Base-by-base conservation (phyloP, 1,140 invertebrate genomes). In the Dufourea novaeangliae region DNA sequence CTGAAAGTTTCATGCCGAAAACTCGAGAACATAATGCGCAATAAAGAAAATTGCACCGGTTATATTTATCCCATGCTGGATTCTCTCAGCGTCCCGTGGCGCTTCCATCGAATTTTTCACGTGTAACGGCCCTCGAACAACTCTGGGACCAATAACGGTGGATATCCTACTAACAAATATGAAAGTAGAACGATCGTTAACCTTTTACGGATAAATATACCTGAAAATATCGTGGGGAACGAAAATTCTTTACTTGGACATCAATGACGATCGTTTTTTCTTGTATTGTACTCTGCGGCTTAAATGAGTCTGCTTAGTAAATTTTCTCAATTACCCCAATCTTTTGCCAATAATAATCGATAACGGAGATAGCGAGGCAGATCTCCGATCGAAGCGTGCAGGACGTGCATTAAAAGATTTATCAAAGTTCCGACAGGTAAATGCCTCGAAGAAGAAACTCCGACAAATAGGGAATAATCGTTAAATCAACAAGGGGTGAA, bases 11-110 rank as follows among this genome's bases (percentile, higher is more conserved):
- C 69, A 77, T 67, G 52, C 59, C 27, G 25, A 59, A 64, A 63
- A 68, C 63, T 75, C 34, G 56, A 68, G 77, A 80, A 63, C 39
- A 77, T 80, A 77, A 80, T 77, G 63, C 32, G 57, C 57, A 12
- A 52, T 32, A 27, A 67, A 67, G 71, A 74, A 66, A 74, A 79
- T 79, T 79, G 20, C 46, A 80, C 57, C 64, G 22, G 74, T 78
- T 64, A 71, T 64, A 61, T 72, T 14, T 44, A 41, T 59, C 44
- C 50, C 59, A 29, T 32, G 41, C 57, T 50, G 20, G 32, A 54
- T 66, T 74, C 66, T 64, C 39, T 50, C 41, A 32, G 34, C 17
- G 14, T 54, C 11, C 22, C 50, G 20, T 10, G 50, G 22, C 2
- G 41, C 39, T 73, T 22, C 44, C 39, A 25, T 25, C 29, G 8